Evolutionary conservation across 2,113 vertebrate genomes (phyloP), one percentile per base, ranked within the genome.

Genomic region (Microtus montanus): DNA sequence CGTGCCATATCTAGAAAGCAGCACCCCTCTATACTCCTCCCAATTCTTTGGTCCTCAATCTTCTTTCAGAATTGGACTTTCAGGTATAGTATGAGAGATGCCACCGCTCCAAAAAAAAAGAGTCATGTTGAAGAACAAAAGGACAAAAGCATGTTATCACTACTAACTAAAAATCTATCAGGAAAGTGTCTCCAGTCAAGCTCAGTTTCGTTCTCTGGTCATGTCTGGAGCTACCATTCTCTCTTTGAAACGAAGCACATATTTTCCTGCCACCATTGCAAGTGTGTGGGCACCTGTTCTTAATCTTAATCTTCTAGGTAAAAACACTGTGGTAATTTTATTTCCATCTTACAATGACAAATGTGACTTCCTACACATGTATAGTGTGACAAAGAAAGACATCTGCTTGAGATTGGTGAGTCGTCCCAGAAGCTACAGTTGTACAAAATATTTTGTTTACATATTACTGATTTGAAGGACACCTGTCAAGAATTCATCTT

Each of bases 211-310:
- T 89, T 35, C 22, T 24, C 73, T 2, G 0, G 24, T 52, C 44
- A 24, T 4, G 10, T 20, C 44, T 83, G 38, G 15, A 93, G 22
- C 30, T 10, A 82, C 71, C 30, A 12, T 91, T 95, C 66, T 87
- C 28, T 78, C 93, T 92, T 38, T 41, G 41, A 58, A 95, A 63
- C 17, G 92, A 84, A 28, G 33, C 70, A 96, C 89, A 94, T 73
- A 85, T 96, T 93, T 94, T 49, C 30, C 80, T 96, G 47, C 82
- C 41, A 52, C 79, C 5, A 22, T 30, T 78, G 35, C 54, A 70
- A 95, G 33, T 92, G 5, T 90, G 89, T 82, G 89, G 93, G 80
- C 38, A 92, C 94, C 90, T 94, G 84, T 90, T 80, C 33, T 77
- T 10, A 75, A 95, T 80, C 28, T 82, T 10, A 75, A 95, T 91